Base-by-base conservation (phyloP, 2,888 invertebrate species). In the Craniophora ligustri region DNA sequence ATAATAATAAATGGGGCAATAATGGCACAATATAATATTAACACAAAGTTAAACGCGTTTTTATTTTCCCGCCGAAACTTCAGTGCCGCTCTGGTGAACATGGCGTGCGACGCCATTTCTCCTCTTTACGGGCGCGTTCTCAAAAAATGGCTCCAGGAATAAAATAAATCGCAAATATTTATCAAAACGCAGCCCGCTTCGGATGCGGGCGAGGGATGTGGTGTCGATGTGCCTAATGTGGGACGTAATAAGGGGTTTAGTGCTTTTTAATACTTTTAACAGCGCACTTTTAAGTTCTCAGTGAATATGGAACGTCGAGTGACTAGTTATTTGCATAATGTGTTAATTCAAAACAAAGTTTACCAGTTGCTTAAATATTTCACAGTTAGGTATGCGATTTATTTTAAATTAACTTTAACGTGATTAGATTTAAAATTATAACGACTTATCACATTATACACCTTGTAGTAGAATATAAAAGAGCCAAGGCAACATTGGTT, bases 11-110 rank as follows among this genome's bases (percentile, higher is more conserved):
- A 93, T 91, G 92, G 86, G 85, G 89, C 85, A 91, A 93, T 93
- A 92, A 93, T 92, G 90, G 88, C 90, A 91, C 92, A 91, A 91
- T 92, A 93, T 92, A 91, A 92, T 92, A 93, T 91, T 92, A 92
- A 91, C 92, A 90, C 89, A 92, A 93, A 93, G 93, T 93, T 92
- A 92, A 92, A 91, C 89, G 89, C 84, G 86, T 90, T 92, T 92
- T 92, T 92, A 91, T 91, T 91, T 92, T 89, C 82, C 86, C 86
- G 82, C 83, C 83, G 61, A 86, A 91, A 91, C 85, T 91, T 87
- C 82, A 83, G 87, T 79, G 79, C 72, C 85, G 85, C 83, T 84
- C 79, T 73, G 83, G 72, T 81, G 84, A 81, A 75, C 86, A 79
- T 76, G 75, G 78, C 77, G 79, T 63, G 76, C 78, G 76, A 76